Base-by-base conservation (phyloP, 2,113 vertebrate species). In the Sporophila hypoxantha region DNA sequence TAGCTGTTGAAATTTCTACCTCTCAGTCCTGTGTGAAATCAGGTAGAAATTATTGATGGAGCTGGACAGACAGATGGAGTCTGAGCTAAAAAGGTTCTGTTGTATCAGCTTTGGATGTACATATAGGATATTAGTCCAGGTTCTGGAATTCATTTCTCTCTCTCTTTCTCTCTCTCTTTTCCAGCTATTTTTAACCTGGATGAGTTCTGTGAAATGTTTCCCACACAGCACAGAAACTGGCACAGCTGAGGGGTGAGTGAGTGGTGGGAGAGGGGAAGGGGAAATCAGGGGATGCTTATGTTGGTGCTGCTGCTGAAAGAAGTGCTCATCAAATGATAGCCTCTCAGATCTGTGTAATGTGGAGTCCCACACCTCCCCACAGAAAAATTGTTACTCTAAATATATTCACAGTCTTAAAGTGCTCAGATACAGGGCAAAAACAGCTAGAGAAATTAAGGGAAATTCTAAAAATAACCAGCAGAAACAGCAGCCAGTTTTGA, bases 141-240 rank as follows among this genome's bases (percentile, higher is more conserved):
- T 94, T 92, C 90, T 94, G 83, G 90, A 86, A 92, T 78, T 93
- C 2, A 90, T 88, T 91, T 89, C 25, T 93, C 44, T 89, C 60
- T 91, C 76, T 81, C 41, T 59, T 25, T 65, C 67, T 85, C 39
- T 62, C 32, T 64, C 60, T 87, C 32, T 81, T 79, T 93, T 88
- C 23, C 70, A 88, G 92, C 83, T 94, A 73, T 93, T 95, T 94
- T 95, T 94, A 94, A 67, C 66, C 66, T 91, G 90, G 66, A 92
- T 81, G 76, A 75, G 55, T 83, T 88, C 88, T 91, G 80, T 4
- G 3, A 83, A 83, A 81, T 83, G 74, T 94, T 94, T 94, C 80
- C 50, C 59, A 71, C 88, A 90, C 66, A 78, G 62, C 83, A 82
- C 3, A 61, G 80, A 86, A 81, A 78, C 61, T 81, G 80, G 83